Conservation (phyloP, 30 jellyfish, hydroid and myxozoan genomes). For the Phacellophora camtschatica region DNA sequence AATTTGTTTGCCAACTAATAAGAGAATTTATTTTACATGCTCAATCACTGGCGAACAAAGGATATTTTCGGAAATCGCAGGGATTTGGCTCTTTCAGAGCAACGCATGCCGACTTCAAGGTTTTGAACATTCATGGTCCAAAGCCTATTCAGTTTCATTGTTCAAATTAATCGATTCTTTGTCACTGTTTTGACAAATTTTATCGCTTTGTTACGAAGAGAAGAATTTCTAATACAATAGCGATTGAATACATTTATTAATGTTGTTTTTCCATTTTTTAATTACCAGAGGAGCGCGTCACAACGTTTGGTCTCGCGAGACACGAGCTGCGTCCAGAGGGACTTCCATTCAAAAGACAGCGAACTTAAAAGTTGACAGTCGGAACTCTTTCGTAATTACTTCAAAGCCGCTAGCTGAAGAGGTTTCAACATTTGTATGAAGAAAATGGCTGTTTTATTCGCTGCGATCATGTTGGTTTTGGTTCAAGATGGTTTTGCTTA, state of each 20-base stretch:
- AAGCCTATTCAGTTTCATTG: conserved; percentile 3
- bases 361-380: conserved; percentile 1
- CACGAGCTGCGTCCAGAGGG: conserved; percentile 10
- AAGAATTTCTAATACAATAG: neutral
- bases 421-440: neutral
- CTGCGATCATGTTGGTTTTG: neutral
- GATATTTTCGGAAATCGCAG: conserved; percentile 43
- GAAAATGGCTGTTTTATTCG: neutral
- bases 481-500: conserved; percentile 23
- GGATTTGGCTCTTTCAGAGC: conserved; percentile 22
- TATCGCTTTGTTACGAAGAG: neutral
- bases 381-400: conserved; percentile 18
- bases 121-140: neutral
- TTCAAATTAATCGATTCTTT: conserved; percentile 9
- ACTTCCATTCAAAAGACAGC: conserved; percentile 5
- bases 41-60: conserved; percentile 48
- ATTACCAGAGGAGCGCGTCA: conserved; percentile 8
- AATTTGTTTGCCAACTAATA: conserved; percentile 39
- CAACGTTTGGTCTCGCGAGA: conserved; percentile 37
- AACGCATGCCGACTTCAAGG: conserved; percentile 39
- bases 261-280: conserved; percentile 35
- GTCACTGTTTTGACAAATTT: neutral
- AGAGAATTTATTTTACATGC: conserved; percentile 31
- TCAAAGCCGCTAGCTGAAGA: neutral
- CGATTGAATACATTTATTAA: neutral